Evolutionary conservation across 2,113 vertebrate genomes (phyloP).

Genomic region (Anarrhichthys ocellatus): DNA sequence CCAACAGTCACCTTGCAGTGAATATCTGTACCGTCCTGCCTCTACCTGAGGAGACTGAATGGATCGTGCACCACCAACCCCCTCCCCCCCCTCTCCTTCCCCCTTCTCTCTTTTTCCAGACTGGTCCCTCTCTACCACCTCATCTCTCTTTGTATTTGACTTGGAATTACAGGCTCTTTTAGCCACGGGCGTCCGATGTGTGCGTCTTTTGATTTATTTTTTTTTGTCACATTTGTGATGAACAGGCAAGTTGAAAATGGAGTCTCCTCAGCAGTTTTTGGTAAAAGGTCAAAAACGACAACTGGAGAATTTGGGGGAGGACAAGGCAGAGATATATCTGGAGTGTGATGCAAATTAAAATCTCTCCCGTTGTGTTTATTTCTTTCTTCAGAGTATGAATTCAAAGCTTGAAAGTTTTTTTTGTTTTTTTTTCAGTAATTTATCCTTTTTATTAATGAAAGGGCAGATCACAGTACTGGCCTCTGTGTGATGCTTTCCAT

Average conservation of each 20-base stretch:
- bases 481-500: conserved; percentile 65
- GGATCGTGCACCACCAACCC: conserved; percentile 62
- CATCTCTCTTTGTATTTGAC: conserved; percentile 77
- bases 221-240: conserved; percentile 61
- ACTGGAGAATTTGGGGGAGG: conserved; percentile 24
- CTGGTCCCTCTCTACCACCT: conserved; percentile 51
- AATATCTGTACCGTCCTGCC: conserved; percentile 68
- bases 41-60: conserved; percentile 61
- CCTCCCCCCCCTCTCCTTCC: not conserved
- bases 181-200: conserved; percentile 64
- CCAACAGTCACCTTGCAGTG: conserved; percentile 57
- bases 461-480: conserved; percentile 62
- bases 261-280: conserved; percentile 55
- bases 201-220: conserved; percentile 57
- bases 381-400: conserved; percentile 58
- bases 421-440: conserved; percentile 68
- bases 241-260: conserved; percentile 53
- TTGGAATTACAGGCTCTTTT: conserved; percentile 79
- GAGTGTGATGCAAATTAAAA: conserved; percentile 67
- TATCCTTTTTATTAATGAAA: conserved; percentile 60
- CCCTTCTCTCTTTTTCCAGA: conserved; percentile 39
- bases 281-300: conserved; percentile 47
- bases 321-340: conserved; percentile 40
- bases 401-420: conserved; percentile 64
- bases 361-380: conserved; percentile 46